A percentile compares a stretch with the other conserved stretches of the same genome.
These are phyloP conservation scores for Poecilia latipinna DNA, from an alignment of 2,113 vertebrate species.

Conservation along the genomic window DNA sequence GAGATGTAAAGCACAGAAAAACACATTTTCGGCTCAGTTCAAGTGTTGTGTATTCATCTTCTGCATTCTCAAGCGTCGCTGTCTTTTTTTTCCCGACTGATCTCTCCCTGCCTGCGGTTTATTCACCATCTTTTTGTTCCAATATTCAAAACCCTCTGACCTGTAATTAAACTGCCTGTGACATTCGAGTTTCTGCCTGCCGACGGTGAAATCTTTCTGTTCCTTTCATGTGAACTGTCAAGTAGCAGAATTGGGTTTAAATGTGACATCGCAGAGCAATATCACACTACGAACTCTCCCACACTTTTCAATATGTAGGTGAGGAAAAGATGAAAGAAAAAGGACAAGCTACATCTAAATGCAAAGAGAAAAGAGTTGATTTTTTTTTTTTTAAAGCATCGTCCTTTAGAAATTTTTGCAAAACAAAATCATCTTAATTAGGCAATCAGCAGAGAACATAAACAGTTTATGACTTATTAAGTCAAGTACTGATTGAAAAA, in stretches of 20 bases:
- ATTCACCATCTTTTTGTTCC: accelerated
- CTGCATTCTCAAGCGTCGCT: neutral
- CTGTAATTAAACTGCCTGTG: neutral
- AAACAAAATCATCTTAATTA: no score
- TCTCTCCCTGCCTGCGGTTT: no score
- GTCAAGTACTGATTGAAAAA: neutral
- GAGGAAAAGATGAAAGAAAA: no score
- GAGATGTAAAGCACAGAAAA: neutral
- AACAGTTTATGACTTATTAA: no score
- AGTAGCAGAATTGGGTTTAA: constrained; percentile 22
- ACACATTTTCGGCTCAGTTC: neutral
- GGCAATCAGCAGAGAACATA: no score
- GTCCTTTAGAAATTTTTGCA: no score
- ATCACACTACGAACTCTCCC: constrained; percentile 14
- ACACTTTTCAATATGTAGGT: neutral
- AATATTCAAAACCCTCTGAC: neutral
- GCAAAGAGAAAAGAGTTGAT: no score
- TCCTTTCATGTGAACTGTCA: constrained; percentile 13
- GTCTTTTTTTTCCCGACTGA: neutral
- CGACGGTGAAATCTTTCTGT: neutral
- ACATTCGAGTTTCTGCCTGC: neutral
- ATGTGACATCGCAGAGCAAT: constrained; percentile 12
- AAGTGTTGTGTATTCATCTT: no score
- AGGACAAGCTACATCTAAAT: no score
- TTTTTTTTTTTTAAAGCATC: no score